Conservation (phyloP, 92 coral and sea anemone genomes). For the Zoanthus gigantus region DNA sequence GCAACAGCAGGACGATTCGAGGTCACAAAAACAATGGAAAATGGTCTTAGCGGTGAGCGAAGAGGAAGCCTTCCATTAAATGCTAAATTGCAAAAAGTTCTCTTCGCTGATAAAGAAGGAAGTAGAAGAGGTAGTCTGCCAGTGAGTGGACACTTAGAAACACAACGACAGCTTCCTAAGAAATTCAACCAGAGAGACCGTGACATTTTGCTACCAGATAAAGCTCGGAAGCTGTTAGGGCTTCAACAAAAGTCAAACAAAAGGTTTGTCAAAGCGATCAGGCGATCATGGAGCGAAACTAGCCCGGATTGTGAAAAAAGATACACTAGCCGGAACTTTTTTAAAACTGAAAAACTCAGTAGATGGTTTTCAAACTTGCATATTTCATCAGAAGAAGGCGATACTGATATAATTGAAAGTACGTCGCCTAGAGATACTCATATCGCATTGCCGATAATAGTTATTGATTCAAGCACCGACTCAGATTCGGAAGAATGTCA, state of each 20-base stretch:
- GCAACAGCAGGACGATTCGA: not conserved
- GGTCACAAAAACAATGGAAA: constrained; percentile 1
- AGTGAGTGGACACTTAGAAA: not conserved
- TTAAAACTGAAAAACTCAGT: constrained; percentile 9
- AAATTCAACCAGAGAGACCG: not conserved
- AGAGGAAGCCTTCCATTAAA: constrained; percentile 29
- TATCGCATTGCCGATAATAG: constrained; percentile 17
- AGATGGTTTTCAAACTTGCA: constrained; percentile 41
- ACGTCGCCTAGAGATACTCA: not conserved
- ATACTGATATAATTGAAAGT: not conserved
- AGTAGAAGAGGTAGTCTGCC: not conserved
- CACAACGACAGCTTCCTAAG: not conserved
- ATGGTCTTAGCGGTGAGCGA: not conserved
- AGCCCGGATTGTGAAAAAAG: constrained; percentile 14
- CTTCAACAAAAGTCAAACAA: constrained; percentile 16
- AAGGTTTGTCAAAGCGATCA: not conserved
- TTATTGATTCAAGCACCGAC: constrained; percentile 18
- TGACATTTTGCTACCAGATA: constrained; percentile 14
- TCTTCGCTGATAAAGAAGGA: not conserved
- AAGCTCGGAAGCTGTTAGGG: constrained; percentile 41
- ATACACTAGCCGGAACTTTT: constrained; percentile 5
- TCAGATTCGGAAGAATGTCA: not conserved
- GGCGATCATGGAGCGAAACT: constrained; percentile 1
- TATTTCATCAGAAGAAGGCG: constrained; percentile 27
- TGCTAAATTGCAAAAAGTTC: constrained; percentile 13